These are phyloP conservation scores for Melanotaenia parkinsoni DNA, from an alignment of 2,797 vertebrate species.

Conservation along the genomic window DNA sequence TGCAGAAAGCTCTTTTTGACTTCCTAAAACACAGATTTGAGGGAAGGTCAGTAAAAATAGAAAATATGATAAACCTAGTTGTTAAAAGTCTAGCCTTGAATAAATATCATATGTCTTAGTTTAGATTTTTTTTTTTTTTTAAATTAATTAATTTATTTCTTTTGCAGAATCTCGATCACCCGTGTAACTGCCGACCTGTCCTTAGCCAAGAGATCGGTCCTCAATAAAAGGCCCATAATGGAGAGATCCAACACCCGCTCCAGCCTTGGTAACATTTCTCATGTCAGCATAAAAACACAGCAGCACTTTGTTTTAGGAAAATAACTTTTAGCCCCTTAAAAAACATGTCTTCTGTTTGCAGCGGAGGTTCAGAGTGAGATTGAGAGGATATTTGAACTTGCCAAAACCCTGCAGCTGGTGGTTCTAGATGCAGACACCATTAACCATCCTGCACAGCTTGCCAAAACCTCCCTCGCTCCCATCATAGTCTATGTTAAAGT, in stretches of 20 bases:
- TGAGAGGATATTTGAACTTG: slow-evolving; percentile 96
- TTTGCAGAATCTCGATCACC: slow-evolving; percentile 93
- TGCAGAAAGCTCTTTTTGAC: slow-evolving; percentile 99
- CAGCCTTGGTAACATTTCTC: slow-evolving; percentile 87
- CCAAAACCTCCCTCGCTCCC: slow-evolving; percentile 95
- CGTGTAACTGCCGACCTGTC: slow-evolving; percentile 96
- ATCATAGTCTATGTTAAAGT: slow-evolving; percentile 97
- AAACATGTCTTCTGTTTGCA: slow-evolving; percentile 60
- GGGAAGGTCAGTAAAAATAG: slow-evolving; percentile 86
- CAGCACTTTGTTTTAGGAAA: neutral
- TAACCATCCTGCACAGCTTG: slow-evolving; percentile 94
- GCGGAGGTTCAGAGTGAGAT: slow-evolving; percentile 98
- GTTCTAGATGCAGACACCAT: slow-evolving; percentile 95
- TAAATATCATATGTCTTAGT: neutral
- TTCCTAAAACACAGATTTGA: slow-evolving; percentile 98
- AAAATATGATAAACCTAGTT: neutral
- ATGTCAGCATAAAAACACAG: neutral
- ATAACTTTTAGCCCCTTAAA: neutral
- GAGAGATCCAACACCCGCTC: slow-evolving; percentile 95
- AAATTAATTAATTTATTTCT: neutral
- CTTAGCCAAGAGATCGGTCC: slow-evolving; percentile 94
- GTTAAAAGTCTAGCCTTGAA: neutral
- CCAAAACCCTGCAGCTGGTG: slow-evolving; percentile 95
- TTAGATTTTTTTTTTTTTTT: neutral
- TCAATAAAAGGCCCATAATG: slow-evolving; percentile 96